A percentile compares a stretch with the other conserved stretches of the same genome.
phyloP scores from a whole-genome alignment of 2,888 invertebrate species.

The Myopa tessellatipennis region DNA sequence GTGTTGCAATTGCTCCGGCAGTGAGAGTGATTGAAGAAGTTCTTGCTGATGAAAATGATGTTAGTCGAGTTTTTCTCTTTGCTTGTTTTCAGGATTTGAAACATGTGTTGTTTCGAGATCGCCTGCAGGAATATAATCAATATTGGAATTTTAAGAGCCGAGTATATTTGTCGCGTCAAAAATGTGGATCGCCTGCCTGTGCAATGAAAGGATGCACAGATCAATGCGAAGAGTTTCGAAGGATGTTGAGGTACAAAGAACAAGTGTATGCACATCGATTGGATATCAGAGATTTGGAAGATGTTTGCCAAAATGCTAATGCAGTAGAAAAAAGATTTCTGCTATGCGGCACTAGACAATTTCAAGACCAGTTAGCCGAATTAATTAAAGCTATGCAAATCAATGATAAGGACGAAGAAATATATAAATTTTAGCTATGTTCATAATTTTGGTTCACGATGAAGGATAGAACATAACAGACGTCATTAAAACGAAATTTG shows the following conservation, averaged over 20 bases:
- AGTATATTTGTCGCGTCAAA: constrained; percentile 71
- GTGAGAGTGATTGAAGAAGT: constrained; percentile 74
- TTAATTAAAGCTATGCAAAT: constrained; percentile 26
- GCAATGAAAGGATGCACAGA: constrained; percentile 39
- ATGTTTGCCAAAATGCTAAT: constrained; percentile 39
- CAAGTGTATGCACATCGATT: constrained; percentile 49
- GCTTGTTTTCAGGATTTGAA: constrained; percentile 73
- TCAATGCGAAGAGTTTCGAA: constrained; percentile 52
- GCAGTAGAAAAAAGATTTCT: constrained; percentile 44
- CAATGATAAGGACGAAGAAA: constrained; percentile 35
- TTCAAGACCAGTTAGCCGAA: constrained; percentile 50
- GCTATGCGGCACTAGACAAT: constrained; percentile 53
- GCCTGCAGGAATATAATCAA: constrained; percentile 71
- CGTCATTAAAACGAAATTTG: too few species aligned
- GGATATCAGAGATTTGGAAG: constrained; percentile 45
- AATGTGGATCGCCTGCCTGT: constrained; percentile 48
- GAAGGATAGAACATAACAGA: too few species aligned
- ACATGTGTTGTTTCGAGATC: constrained; percentile 73
- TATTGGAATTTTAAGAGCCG: constrained; percentile 82
- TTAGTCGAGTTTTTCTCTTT: constrained; percentile 73
- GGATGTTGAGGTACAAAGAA: constrained; percentile 60
- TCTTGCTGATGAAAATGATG: constrained; percentile 76
- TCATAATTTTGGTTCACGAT: too few species aligned
- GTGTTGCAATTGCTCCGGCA: constrained; percentile 81
- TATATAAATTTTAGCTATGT: constrained; percentile 11